Percentiles rank a stretch among this genome's conserved stretches.
Conservation (phyloP, 2,888 invertebrate genomes). For the Amblyjoppa proteus region DNA sequence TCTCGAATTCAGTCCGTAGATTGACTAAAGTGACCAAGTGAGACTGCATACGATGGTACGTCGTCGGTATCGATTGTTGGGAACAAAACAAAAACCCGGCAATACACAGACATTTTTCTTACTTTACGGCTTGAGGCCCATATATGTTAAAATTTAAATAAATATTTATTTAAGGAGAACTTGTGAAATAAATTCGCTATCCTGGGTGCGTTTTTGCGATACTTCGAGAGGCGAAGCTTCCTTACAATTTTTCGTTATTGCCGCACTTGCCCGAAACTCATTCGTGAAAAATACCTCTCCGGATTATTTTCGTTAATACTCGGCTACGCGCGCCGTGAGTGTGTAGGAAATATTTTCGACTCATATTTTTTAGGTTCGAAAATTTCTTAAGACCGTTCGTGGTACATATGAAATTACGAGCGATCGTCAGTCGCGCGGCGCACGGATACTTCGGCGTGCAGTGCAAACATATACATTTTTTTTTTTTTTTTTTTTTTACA, state of each 20-base stretch:
- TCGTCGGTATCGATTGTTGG: neutral
- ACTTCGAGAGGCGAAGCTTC: too few relatives aligned
- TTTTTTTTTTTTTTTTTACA: neutral
- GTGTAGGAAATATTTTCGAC: slow-evolving; percentile 4
- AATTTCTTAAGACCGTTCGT: neutral
- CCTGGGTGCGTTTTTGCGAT: too few relatives aligned
- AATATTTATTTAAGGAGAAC: too few relatives aligned
- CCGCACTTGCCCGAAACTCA: neutral
- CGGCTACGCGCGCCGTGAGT: neutral
- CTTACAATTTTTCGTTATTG: too few relatives aligned
- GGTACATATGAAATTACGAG: neutral
- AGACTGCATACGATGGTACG: neutral
- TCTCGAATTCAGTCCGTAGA: neutral
- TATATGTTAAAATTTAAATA: too few relatives aligned
- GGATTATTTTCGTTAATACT: slow-evolving; percentile 58
- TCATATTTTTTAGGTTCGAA: neutral
- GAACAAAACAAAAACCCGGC: neutral
- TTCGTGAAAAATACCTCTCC: neutral
- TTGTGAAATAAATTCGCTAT: too few relatives aligned
- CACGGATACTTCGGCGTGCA: neutral
- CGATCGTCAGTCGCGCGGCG: neutral
- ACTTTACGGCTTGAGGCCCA: too few relatives aligned
- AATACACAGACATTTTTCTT: neutral
- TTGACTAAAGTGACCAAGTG: too few relatives aligned
- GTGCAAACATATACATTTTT: neutral